A percentile compares a stretch with the other conserved stretches of the same genome.
phyloP scores from a whole-genome alignment of 2,888 invertebrate genomes.

The Sarcophaga subvicina region DNA sequence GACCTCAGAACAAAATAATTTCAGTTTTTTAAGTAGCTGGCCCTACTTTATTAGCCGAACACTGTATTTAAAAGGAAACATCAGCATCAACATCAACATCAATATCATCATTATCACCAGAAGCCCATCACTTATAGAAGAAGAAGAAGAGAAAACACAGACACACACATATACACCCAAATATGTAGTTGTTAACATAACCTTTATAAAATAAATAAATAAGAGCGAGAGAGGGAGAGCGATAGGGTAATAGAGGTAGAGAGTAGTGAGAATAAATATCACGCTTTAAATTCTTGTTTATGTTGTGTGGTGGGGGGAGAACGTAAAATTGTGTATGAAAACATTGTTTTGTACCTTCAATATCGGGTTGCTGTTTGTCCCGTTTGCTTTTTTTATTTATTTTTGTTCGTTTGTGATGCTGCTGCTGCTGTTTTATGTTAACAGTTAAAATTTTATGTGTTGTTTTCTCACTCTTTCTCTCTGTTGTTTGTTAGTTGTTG shows the following conservation, averaged over 20 bases:
- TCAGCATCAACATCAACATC: slow-evolving; percentile 9
- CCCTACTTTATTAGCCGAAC: slow-evolving; percentile 2
- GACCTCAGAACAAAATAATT: too few species aligned
- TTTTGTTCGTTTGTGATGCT: neutral
- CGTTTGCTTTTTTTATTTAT: neutral
- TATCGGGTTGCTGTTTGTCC: neutral
- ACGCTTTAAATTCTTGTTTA: too few species aligned
- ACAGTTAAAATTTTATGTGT: neutral
- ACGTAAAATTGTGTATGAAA: neutral
- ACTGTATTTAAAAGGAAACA: slow-evolving; percentile 35
- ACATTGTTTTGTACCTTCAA: neutral
- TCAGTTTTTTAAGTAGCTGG: neutral
- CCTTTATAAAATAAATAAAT: too few species aligned
- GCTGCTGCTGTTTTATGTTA: neutral
- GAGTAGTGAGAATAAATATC: neutral
- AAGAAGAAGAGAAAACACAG: neutral
- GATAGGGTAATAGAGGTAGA: neutral
- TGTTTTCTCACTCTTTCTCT: neutral
- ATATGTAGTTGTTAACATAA: too few species aligned
- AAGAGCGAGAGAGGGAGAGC: neutral
- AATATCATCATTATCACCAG: neutral
- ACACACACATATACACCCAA: neutral
- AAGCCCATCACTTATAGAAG: neutral
- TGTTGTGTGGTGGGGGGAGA: neutral
- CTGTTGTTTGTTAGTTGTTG: neutral